Evolutionary conservation across 2,888 invertebrate genomes (phyloP), one percentile per base, ranked within the genome.

Genomic region (Phymatocera aterrima): DNA sequence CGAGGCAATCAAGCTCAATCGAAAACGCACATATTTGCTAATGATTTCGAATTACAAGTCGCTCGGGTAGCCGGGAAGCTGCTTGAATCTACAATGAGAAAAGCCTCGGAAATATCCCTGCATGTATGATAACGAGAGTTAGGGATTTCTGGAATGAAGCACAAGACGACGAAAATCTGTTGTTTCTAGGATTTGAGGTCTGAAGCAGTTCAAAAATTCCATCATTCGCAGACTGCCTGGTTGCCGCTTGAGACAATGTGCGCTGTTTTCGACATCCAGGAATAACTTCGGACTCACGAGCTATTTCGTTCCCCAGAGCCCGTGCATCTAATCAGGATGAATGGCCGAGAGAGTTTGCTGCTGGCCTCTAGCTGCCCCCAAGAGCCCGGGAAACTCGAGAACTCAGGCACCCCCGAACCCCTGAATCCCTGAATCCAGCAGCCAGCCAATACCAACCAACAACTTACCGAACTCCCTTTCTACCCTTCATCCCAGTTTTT

Each of bases 251-350:
- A 8, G 37, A 64, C 61, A 37, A 64, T 34, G n/a, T n/a, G 61
- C 37, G 61, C 15, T 2, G 37, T 10, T 64, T 64, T 46, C 68
- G 68, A 68, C 15, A 43, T 15, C n/a, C 51, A 10, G 51, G 21
- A 48, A 12, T 51, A 48, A 48, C 51, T 72, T 12, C 48, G n/a
- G 72, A 34, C 72, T 10, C 72, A 34, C 43, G 21, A 51, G 34
- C 68, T n/a, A 68, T 68, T 70, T 78, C 80, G 83, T 84, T 83
- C 88, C 87, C 84, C 81, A 80, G 86, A 87, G 87, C 85, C 84
- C 85, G 83, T 84, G 79, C 84, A 83, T 88, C 87, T 88, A 88
- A 88, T 88, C 88, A 88, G 86, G 83, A 88, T 88, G 88, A 88
- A 88, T 88, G 87, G 86, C 84, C 86, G 83, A 83, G 85, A 46